Base-by-base conservation (phyloP, 2,797 vertebrate genomes). In the Hephaestus fuliginosus region DNA sequence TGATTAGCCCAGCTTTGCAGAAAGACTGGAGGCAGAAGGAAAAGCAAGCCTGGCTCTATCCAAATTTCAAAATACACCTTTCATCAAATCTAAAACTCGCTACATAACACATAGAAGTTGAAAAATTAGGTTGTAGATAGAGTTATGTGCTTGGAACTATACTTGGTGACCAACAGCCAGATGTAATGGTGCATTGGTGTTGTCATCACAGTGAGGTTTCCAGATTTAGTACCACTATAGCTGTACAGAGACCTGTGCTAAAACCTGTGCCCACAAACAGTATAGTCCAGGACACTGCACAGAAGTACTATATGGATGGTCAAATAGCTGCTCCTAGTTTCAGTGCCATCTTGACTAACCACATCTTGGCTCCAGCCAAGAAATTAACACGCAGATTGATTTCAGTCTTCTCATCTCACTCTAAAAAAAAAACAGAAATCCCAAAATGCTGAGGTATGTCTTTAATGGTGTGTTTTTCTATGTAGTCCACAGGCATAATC, bases 401-500 rank as follows among this genome's bases (percentile, higher is more conserved):
- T 20, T 51, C 1, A 14, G 20, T 67, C 20, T 36, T 52, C 25
- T 55, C 1, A 20, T 67, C 44, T 60, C 18, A 1, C 51, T 64
- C 56, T 57, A 66, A 39, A 64, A 17, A 60, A 5, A 76, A 61
- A 67, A 25, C 4, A 4, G 9, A 30, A 28, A 22, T 48, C 43
- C 49, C 6, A 57, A 55, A 66, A 74, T 70, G 53, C 39, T 61
- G 63, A 62, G 48, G 11, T 48, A 30, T 60, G 18, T n/a, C 20
- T 69, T 77, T 55, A 57, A 72, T 67, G 4, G 18, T 78, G 70
- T 68, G 4, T 30, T 57, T 62, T 49, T 53, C 48, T 39, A 53
- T 36, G 15, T 58, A 69, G 25, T 53, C 46, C 48, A 53, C 36
- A 44, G 17, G 18, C 61, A 43, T 48, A 68, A 78, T 79, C 10